Evolutionary conservation across 2,797 vertebrate species (phyloP).

Genomic region (Paguma larvata): DNA sequence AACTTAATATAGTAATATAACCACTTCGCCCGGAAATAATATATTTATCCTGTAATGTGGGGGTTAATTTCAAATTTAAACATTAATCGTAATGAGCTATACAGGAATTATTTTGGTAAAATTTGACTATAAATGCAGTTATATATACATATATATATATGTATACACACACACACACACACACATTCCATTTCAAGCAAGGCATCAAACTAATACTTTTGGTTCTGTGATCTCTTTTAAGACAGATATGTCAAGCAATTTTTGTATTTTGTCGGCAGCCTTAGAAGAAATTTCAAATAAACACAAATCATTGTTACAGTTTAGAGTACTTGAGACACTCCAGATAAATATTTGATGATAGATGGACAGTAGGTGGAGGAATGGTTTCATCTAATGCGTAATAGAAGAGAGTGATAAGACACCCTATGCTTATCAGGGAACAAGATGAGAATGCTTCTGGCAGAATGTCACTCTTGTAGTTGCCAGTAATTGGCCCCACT

Average conservation of each 20-base stretch:
- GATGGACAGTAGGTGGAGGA: conserved; percentile 20
- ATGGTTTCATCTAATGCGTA: conserved; percentile 41
- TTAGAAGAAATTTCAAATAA: conserved; percentile 74
- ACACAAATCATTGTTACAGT: conserved; percentile 58
- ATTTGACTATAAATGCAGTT: background rate
- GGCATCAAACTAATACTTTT: conserved; percentile 30
- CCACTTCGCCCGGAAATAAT: background rate
- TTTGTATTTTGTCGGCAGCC: conserved; percentile 67
- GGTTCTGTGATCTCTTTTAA: conserved; percentile 57
- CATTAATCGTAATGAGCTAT: background rate
- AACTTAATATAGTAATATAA: background rate
- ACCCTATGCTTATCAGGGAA: background rate
- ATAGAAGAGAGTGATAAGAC: conserved; percentile 49
- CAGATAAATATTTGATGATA: conserved; percentile 62
- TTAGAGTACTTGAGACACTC: conserved; percentile 68
- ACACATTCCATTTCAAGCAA: conserved; percentile 4
- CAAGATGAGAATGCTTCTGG: background rate
- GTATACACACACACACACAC: background rate
- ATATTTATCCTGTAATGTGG: conserved; percentile 30
- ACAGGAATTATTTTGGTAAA: background rate
- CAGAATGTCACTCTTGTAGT: background rate
- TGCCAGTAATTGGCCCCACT: background rate
- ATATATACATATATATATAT: background rate
- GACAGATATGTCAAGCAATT: conserved; percentile 16
- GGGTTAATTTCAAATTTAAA: conserved; percentile 21